Evolutionary conservation across 2,797 vertebrate species (phyloP).

Genomic region (Smutsia temminckii): DNA sequence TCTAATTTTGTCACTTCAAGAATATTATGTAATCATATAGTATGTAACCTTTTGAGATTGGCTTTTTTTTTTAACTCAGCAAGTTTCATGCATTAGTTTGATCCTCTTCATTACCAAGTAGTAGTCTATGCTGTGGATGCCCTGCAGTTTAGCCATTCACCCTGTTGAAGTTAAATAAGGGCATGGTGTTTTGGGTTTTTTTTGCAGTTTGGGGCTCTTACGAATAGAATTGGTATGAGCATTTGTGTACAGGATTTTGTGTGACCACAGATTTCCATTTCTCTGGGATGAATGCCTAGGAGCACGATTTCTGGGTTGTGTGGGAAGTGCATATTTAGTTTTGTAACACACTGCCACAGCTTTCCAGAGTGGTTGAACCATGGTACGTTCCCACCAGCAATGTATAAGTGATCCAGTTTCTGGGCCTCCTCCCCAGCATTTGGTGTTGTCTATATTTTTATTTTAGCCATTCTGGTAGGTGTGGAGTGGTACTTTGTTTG

Average conservation of each 20-base stretch:
- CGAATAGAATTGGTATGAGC: neutral
- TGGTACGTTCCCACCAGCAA: neutral
- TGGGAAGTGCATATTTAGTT: neutral
- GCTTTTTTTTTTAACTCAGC: neutral
- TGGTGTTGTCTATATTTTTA: neutral
- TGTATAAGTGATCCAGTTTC: neutral
- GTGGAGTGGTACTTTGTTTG: neutral
- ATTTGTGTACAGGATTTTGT: neutral
- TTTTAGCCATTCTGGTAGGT: neutral
- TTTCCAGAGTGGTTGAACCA: neutral
- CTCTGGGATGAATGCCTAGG: slow-evolving; percentile 2
- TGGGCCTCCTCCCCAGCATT: neutral
- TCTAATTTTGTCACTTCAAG: slow-evolving; percentile 27
- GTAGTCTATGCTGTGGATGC: neutral
- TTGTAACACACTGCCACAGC: neutral
- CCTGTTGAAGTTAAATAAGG: neutral
- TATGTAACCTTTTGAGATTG: neutral
- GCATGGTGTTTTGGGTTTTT: neutral
- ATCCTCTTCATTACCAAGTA: neutral
- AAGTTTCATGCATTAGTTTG: neutral
- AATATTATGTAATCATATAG: neutral
- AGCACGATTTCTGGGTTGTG: neutral
- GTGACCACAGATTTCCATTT: neutral
- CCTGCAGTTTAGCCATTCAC: neutral
- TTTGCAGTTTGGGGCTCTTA: neutral